Evolutionary conservation across 1,140 invertebrate species (phyloP).

Genomic region (Saxidomus purpurata): DNA sequence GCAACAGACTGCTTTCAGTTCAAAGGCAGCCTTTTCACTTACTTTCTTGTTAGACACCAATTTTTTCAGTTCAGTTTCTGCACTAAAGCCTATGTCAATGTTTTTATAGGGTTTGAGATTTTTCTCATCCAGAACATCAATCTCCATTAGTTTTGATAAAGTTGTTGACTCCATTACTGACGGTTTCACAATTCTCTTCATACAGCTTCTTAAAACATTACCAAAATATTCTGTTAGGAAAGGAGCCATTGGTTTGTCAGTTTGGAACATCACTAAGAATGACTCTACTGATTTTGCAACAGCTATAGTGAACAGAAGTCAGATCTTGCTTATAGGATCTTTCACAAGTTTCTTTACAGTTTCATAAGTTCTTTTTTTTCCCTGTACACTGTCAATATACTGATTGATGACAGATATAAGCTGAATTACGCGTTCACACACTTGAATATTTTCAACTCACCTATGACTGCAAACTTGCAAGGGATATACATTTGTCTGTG

Average conservation of each 20-base stretch:
- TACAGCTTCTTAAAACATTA: constrained; percentile 9
- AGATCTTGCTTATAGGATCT: constrained; percentile 10
- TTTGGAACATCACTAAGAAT: constrained; percentile 61
- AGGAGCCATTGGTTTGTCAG: constrained; percentile 67
- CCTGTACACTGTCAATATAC: constrained; percentile 63
- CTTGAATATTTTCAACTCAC: constrained; percentile 71
- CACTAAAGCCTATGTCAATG: constrained; percentile 45
- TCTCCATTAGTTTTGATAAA: not conserved
- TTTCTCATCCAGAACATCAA: constrained; percentile 38
- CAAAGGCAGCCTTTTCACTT: constrained; percentile 51
- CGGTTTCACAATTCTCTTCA: constrained; percentile 57
- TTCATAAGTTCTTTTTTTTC: constrained; percentile 59
- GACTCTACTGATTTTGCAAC: constrained; percentile 31
- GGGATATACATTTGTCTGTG: constrained; percentile 12
- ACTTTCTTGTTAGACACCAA: constrained; percentile 7
- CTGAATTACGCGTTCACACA: constrained; percentile 49
- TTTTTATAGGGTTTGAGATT: constrained; percentile 31
- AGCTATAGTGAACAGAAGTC: constrained; percentile 32
- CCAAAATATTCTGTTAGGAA: constrained; percentile 55
- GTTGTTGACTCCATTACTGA: constrained; percentile 13
- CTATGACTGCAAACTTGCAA: constrained; percentile 49
- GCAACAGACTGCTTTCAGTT: constrained; percentile 56
- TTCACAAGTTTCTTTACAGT: constrained; percentile 23
- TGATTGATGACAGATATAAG: not conserved
- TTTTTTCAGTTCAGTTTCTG: constrained; percentile 46